Evolutionary conservation across 53 echinoderm and acorn worm species (phyloP).

Genomic region (Glandiceps talaboti): DNA sequence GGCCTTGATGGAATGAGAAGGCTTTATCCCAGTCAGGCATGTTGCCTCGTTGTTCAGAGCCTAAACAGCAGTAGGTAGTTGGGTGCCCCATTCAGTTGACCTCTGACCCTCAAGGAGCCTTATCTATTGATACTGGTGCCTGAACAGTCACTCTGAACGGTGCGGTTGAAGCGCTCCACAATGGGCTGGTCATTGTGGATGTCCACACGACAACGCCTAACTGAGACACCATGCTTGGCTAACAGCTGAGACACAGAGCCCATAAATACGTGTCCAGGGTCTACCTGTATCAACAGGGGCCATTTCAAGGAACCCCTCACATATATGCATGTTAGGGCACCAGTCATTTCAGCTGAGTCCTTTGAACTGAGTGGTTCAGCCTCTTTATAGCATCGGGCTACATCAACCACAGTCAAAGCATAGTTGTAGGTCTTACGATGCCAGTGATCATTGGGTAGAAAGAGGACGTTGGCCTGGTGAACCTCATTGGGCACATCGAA

Average conservation of each 20-base stretch:
- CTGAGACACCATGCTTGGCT: conserved; percentile 8
- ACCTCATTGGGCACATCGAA: conserved; percentile 7
- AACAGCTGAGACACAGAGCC: background rate
- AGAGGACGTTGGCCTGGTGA: conserved; percentile 13
- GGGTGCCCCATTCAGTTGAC: conserved; percentile 2
- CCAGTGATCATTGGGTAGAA: conserved; percentile 5
- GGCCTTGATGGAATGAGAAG: conserved; percentile 12
- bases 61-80: conserved; percentile 6
- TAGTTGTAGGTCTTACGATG: conserved; percentile 12
- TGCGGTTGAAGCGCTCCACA: conserved; percentile 14
- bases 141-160: conserved; percentile 16
- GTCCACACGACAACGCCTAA: conserved; percentile 9
- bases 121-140: conserved; percentile 8
- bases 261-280: conserved; percentile 23
- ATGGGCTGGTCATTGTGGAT: background rate
- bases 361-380: conserved; percentile 18
- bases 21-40: conserved; percentile 11
- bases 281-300: conserved; percentile 15
- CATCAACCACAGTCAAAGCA: conserved; percentile 8
- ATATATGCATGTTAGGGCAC: conserved; percentile 1
- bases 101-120: background rate
- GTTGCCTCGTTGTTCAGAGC: conserved; percentile 18
- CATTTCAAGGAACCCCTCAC: background rate
- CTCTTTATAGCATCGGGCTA: conserved; percentile 17
- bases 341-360: background rate